These are phyloP conservation scores for Stictocephala bisonia DNA, from an alignment of 2,888 invertebrate species.

Conservation along the genomic window DNA sequence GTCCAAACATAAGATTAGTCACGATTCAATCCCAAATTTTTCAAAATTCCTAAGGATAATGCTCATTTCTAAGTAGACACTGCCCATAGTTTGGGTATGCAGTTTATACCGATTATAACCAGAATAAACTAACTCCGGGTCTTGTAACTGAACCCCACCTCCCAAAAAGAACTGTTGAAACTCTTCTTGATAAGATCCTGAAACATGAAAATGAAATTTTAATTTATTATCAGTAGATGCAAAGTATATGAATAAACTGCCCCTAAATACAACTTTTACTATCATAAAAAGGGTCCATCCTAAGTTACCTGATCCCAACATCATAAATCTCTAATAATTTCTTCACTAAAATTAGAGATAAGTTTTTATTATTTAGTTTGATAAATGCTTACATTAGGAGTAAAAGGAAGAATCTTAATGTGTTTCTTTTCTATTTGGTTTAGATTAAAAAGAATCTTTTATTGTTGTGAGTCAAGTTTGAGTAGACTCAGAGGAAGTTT, in stretches of 20 bases:
- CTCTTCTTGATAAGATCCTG: conserved; percentile 72
- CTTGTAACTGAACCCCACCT: conserved; percentile 73
- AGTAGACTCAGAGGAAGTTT: too few species aligned
- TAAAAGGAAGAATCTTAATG: too few species aligned
- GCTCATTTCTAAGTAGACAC: conserved; percentile 77
- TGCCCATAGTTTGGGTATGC: conserved; percentile 86
- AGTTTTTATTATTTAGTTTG: too few species aligned
- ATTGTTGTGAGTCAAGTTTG: too few species aligned
- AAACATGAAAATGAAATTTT: conserved; percentile 51
- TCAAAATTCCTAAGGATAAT: conserved; percentile 84
- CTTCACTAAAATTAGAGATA: too few species aligned
- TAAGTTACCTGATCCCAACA: too few species aligned
- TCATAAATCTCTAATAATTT: too few species aligned
- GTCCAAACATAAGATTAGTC: too few species aligned
- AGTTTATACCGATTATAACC: conserved; percentile 80
- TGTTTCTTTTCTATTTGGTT: too few species aligned
- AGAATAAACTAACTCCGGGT: conserved; percentile 70
- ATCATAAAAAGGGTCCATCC: neutral
- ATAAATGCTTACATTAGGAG: too few species aligned
- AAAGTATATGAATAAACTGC: neutral
- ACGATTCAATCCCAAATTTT: conserved; percentile 77
- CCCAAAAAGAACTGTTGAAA: conserved; percentile 73
- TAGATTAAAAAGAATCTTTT: too few species aligned
- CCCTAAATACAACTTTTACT: neutral
- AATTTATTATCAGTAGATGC: neutral